phyloP scores from a whole-genome alignment of 2,113 vertebrate species.

The Gopherus flavomarginatus region DNA sequence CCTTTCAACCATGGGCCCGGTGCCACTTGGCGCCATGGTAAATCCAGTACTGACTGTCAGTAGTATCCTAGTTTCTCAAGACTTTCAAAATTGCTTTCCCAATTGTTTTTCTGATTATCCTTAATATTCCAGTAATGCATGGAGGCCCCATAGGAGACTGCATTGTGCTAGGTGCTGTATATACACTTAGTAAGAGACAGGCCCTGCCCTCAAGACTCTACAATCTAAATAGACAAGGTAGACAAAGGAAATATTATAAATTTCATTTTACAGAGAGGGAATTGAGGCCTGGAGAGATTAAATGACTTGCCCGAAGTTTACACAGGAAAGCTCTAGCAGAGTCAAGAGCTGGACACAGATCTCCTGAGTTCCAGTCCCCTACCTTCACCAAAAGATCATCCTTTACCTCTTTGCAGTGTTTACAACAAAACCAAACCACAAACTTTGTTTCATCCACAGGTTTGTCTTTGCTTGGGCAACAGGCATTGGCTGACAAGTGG shows the following conservation, averaged over 20 bases:
- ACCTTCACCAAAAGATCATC: not conserved
- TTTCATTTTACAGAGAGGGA: not conserved
- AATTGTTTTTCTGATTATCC: not conserved
- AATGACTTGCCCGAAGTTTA: not conserved
- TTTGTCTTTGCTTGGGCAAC: not conserved
- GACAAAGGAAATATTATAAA: not conserved
- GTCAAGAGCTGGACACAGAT: not conserved
- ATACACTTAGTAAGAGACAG: not conserved
- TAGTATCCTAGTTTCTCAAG: not conserved
- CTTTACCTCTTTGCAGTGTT: not conserved
- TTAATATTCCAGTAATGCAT: not conserved
- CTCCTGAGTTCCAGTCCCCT: not conserved
- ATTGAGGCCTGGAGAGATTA: not conserved
- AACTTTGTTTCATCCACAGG: not conserved
- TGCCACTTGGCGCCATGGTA: too few relatives aligned
- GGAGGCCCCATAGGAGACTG: not conserved
- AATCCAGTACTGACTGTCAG: not conserved
- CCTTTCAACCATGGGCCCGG: too few relatives aligned
- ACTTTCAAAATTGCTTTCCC: not conserved
- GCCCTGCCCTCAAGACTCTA: not conserved
- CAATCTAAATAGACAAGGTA: not conserved
- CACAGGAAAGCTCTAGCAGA: not conserved
- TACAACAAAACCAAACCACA: not conserved
- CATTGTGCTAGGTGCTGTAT: not conserved
- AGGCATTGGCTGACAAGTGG: not conserved